These are phyloP conservation scores for Crotalus viridis DNA, from an alignment of 2,113 vertebrate genomes.

Conservation along the genomic window DNA sequence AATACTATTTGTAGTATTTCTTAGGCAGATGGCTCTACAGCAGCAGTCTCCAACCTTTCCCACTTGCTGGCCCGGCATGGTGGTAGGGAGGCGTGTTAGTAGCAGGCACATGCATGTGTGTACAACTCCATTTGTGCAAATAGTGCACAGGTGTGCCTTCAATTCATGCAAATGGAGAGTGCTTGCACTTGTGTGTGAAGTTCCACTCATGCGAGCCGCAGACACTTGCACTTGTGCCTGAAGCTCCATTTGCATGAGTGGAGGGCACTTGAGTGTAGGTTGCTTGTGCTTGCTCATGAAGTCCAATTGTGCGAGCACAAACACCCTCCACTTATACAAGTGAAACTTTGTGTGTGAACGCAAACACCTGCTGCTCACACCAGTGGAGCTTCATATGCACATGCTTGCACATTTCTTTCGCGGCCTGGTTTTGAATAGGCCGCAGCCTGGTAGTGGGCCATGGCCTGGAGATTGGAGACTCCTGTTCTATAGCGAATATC, in stretches of 20 bases:
- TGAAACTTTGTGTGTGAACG: accelerated
- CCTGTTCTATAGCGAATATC: neutral
- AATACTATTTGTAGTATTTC: neutral
- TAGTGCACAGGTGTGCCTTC: accelerated
- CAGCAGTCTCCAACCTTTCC: neutral
- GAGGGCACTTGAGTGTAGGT: neutral
- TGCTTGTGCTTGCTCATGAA: neutral
- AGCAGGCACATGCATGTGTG: neutral
- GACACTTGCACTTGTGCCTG: no score
- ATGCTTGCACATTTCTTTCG: neutral
- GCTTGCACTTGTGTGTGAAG: neutral
- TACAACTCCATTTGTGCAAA: neutral
- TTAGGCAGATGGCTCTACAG: neutral
- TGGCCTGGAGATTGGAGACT: neutral
- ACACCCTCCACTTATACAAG: no score
- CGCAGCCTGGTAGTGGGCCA: neutral
- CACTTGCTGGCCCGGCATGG: neutral
- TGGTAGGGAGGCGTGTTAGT: neutral
- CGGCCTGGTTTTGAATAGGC: neutral
- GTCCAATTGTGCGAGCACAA: no score
- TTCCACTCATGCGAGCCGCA: no score
- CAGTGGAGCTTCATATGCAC: no score
- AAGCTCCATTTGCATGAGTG: neutral
- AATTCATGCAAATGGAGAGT: neutral
- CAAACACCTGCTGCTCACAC: no score